Conservation (phyloP, 2,888 invertebrate genomes). For the Pyrgus malvae region DNA sequence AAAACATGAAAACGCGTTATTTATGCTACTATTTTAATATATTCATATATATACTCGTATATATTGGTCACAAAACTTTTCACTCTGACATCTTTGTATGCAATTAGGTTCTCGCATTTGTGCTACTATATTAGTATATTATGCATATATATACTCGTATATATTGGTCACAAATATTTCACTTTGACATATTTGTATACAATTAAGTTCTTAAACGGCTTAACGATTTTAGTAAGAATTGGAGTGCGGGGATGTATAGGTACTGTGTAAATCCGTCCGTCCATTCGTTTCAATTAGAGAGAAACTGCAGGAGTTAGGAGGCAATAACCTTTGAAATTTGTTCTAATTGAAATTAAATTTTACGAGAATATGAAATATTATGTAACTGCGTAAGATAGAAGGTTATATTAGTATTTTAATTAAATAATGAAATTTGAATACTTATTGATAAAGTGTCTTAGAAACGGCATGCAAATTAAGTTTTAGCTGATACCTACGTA, state of each 20-base stretch:
- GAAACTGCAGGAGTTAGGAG: conserved; percentile 13
- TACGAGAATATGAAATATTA: not conserved
- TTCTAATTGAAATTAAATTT: conserved; percentile 2
- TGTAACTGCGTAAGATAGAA: too few relatives aligned
- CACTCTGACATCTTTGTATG: not conserved
- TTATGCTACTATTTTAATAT: too few relatives aligned
- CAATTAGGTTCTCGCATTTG: not conserved
- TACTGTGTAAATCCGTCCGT: conserved; percentile 12
- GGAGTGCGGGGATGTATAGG: conserved; percentile 1
- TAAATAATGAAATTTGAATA: too few relatives aligned
- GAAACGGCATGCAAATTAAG: too few relatives aligned
- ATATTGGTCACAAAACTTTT: not conserved
- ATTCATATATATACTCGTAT: too few relatives aligned
- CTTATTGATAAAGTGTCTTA: too few relatives aligned
- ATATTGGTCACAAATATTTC: not conserved
- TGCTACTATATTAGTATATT: too few relatives aligned
- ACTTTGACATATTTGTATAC: not conserved
- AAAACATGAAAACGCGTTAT: too few relatives aligned
- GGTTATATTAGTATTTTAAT: too few relatives aligned
- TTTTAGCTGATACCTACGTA: too few relatives aligned
- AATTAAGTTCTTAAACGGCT: not conserved
- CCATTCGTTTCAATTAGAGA: conserved; percentile 21
- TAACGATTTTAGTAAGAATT: not conserved
- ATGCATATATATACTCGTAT: too few relatives aligned
- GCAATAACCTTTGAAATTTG: conserved; percentile 12